Conservation (phyloP, 2,797 vertebrate species). For the Schizopygopsis pylzovi region DNA sequence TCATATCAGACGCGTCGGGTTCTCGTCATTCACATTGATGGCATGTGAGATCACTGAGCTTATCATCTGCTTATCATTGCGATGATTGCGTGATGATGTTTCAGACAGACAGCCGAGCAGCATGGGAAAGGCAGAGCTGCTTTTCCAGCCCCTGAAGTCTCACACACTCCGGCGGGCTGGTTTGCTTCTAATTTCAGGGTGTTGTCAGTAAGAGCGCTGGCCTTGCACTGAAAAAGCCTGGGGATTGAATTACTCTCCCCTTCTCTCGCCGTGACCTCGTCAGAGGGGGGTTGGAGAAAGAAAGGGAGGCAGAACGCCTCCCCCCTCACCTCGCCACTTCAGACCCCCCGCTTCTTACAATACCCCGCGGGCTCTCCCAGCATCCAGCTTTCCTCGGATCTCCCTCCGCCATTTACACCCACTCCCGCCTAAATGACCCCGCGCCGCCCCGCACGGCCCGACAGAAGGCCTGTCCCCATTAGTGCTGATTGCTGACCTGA, state of each 20-base stretch:
- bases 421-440: constrained; percentile 57
- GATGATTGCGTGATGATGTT: constrained; percentile 39
- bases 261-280: constrained; percentile 60
- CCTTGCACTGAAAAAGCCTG: constrained; percentile 64
- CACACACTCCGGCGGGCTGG: constrained; percentile 56
- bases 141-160: constrained; percentile 25
- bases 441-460: constrained; percentile 43
- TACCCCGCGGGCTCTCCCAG: constrained; percentile 43
- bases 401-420: constrained; percentile 45
- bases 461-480: constrained; percentile 57
- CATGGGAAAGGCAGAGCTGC: constrained; percentile 41
- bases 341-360: constrained; percentile 53
- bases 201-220: constrained; percentile 61
- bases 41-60: constrained; percentile 49
- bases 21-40: constrained; percentile 42
- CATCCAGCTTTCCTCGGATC: constrained; percentile 52
- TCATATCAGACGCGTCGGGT: constrained; percentile 31
- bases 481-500: constrained; percentile 61
- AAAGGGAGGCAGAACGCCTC: constrained; percentile 52
- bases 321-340: constrained; percentile 17
- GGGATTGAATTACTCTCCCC: constrained; percentile 66
- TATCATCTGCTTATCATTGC: constrained; percentile 55
- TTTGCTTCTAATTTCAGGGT: constrained; percentile 65
- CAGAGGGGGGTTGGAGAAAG: constrained; percentile 59
- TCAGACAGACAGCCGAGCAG: constrained; percentile 32